These are phyloP conservation scores for Oreochromis grahami DNA, from an alignment of 2,797 vertebrate genomes.

Conservation along the genomic window DNA sequence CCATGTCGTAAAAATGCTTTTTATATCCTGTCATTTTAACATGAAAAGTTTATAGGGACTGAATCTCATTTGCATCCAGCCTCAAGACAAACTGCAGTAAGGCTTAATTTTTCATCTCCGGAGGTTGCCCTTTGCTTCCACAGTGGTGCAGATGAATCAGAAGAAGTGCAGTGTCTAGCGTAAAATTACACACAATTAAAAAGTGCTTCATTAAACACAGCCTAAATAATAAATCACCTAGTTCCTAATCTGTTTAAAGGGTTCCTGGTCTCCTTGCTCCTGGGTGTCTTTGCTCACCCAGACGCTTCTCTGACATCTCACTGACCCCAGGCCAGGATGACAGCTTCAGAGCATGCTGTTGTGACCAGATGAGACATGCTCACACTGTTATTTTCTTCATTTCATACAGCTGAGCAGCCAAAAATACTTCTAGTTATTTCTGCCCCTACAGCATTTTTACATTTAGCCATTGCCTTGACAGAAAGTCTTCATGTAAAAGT, in stretches of 20 bases:
- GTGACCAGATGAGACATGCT: neutral
- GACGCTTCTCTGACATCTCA: neutral
- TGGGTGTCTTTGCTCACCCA: neutral
- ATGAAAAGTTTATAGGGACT: neutral
- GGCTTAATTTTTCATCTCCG: neutral
- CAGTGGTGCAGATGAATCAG: neutral
- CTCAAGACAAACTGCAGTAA: neutral
- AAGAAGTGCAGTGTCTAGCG: neutral
- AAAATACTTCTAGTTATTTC: neutral
- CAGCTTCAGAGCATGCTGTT: neutral
- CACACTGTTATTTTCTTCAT: neutral
- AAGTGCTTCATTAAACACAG: neutral
- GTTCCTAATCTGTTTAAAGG: neutral
- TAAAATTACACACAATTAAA: neutral
- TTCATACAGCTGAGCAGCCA: neutral
- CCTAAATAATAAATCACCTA: neutral
- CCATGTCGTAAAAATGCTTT: neutral
- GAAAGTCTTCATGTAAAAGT: neutral
- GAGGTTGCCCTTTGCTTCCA: neutral
- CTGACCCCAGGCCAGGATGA: neutral
- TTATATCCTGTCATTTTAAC: neutral
- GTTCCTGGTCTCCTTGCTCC: neutral
- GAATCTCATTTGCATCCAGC: neutral
- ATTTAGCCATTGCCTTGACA: neutral
- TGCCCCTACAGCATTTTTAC: neutral